Percentiles rank a stretch among this genome's conserved stretches.
Evolutionary conservation across 2,888 invertebrate species (phyloP).

Genomic region (Lymantria dispar): DNA sequence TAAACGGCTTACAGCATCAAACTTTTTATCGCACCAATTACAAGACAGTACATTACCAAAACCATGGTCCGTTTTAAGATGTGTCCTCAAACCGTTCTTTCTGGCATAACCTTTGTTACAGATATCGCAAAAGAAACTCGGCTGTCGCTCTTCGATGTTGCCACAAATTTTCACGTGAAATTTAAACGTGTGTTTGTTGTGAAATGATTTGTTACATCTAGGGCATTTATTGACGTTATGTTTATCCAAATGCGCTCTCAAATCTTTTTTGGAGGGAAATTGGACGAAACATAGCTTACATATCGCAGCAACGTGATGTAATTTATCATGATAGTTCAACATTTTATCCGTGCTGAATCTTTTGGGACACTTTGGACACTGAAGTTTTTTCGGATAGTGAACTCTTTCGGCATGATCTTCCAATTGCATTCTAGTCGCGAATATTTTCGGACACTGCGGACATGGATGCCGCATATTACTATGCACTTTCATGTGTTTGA

Average conservation of each 20-base stretch:
- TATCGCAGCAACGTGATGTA: slow-evolving; percentile 47
- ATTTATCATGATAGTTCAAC: slow-evolving; percentile 50
- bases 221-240: slow-evolving; percentile 55
- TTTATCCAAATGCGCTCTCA: slow-evolving; percentile 54
- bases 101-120: slow-evolving; percentile 67
- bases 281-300: slow-evolving; percentile 59
- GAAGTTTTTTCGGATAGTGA: slow-evolving; percentile 55
- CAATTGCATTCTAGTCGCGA: slow-evolving; percentile 40
- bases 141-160: slow-evolving; percentile 27
- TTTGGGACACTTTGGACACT: slow-evolving; percentile 56
- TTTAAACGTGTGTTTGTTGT: slow-evolving; percentile 50
- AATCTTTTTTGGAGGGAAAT: slow-evolving; percentile 53
- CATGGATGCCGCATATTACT: slow-evolving; percentile 45
- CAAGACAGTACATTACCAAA: slow-evolving; percentile 66
- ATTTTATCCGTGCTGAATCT: slow-evolving; percentile 58
- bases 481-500: slow-evolving; percentile 51
- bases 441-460: slow-evolving; percentile 53
- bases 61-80: slow-evolving; percentile 64
- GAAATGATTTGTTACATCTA: slow-evolving; percentile 51
- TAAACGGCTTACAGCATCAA: slow-evolving; percentile 71
- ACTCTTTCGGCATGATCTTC: slow-evolving; percentile 53
- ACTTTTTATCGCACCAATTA: slow-evolving; percentile 61
- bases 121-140: slow-evolving; percentile 51
- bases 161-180: slow-evolving; percentile 58
- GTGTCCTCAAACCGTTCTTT: slow-evolving; percentile 58